phyloP scores from a whole-genome alignment of 1,140 invertebrate genomes.

The Doryteuthis pealeii region DNA sequence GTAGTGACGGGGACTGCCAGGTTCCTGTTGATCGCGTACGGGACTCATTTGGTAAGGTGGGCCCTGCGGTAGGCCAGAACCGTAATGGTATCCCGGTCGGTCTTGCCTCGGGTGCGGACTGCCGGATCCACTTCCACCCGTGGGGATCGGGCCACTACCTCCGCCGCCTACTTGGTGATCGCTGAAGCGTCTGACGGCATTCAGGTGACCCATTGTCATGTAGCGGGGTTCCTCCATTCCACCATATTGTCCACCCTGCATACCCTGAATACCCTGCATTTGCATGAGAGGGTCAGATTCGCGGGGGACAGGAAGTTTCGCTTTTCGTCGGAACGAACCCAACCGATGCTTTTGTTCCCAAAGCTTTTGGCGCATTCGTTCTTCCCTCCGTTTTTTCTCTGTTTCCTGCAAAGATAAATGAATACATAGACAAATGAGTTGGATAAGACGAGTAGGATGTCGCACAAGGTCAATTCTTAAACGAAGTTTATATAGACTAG shows the following conservation, averaged over 20 bases:
- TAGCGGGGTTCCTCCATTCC: constrained; percentile 25
- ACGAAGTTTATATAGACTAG: too few species aligned
- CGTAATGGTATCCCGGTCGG: background rate
- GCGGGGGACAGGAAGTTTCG: constrained; percentile 36
- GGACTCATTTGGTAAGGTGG: background rate
- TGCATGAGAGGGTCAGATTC: constrained; percentile 32
- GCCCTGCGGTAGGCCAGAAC: background rate
- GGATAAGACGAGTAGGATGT: background rate
- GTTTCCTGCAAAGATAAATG: constrained; percentile 38
- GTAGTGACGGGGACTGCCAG: constrained; percentile 20
- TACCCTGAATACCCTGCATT: constrained; percentile 16
- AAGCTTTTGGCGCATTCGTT: constrained; percentile 49
- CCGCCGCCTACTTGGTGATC: constrained; percentile 14
- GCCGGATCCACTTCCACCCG: background rate
- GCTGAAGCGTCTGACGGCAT: constrained; percentile 11
- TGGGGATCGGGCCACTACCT: background rate
- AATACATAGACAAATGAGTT: background rate
- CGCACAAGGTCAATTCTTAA: too few species aligned
- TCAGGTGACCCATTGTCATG: background rate
- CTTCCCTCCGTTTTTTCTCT: constrained; percentile 51
- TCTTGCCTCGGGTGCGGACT: background rate
- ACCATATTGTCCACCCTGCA: constrained; percentile 17
- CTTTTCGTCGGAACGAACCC: constrained; percentile 47
- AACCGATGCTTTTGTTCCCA: constrained; percentile 54
- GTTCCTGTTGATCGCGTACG: constrained; percentile 19